Evolutionary conservation across 2,888 invertebrate genomes (phyloP).

Genomic region (Hypena proboscidalis): DNA sequence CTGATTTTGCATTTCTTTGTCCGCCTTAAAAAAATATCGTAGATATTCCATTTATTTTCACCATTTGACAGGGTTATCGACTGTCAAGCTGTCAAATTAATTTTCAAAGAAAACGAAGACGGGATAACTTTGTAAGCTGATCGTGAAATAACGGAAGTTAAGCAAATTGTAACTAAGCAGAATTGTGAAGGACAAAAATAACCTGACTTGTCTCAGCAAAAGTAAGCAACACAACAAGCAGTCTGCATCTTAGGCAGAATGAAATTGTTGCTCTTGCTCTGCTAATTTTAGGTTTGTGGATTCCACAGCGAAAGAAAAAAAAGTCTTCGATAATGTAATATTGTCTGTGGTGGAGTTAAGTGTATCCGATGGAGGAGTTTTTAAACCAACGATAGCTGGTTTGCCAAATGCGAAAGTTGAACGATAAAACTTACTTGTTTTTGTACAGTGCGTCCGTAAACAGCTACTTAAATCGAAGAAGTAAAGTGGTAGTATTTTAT

Average conservation of each 20-base stretch:
- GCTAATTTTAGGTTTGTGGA: conserved; percentile 18
- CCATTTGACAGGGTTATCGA: too few species aligned
- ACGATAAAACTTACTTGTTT: conserved; percentile 42
- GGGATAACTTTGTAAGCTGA: not conserved
- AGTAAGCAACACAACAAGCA: conserved; percentile 1
- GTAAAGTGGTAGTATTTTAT: conserved; percentile 33
- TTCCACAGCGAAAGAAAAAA: conserved; percentile 6
- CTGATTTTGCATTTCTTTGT: too few species aligned
- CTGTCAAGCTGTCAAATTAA: not conserved
- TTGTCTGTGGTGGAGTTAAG: conserved; percentile 27
- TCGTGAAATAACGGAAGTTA: not conserved
- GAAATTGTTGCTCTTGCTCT: conserved; percentile 13
- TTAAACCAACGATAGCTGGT: conserved; percentile 27
- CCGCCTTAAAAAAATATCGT: too few species aligned
- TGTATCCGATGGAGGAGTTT: conserved; percentile 24
- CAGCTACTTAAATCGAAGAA: conserved; percentile 31
- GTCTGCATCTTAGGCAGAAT: conserved; percentile 9
- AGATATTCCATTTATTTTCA: too few species aligned
- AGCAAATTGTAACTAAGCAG: not conserved
- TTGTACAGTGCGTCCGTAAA: conserved; percentile 25
- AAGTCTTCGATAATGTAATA: conserved; percentile 17
- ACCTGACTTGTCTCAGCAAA: not conserved
- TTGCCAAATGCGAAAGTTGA: conserved; percentile 30
- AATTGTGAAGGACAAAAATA: conserved; percentile 1
- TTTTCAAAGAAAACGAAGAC: not conserved